phyloP scores from a whole-genome alignment of 2,888 invertebrate species.

The Thymelicus sylvestris region DNA sequence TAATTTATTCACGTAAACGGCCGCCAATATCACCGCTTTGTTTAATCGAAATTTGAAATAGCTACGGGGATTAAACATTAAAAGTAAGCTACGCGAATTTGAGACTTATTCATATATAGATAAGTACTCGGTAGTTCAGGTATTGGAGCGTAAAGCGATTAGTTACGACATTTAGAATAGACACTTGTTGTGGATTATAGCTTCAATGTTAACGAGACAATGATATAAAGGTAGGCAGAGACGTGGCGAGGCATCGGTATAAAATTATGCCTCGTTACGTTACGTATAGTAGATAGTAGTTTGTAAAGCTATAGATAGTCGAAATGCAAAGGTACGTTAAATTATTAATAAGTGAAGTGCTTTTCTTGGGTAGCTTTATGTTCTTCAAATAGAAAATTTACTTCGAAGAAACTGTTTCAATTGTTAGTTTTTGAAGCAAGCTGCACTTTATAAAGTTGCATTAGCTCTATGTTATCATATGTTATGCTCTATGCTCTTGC shows the following conservation, averaged over 20 bases:
- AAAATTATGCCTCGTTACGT: too few relatives aligned
- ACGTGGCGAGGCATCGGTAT: not conserved
- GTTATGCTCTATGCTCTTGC: too few relatives aligned
- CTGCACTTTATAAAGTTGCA: too few relatives aligned
- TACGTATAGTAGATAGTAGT: too few relatives aligned
- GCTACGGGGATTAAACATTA: conserved; percentile 24
- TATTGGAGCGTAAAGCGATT: conserved; percentile 27
- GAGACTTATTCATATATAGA: not conserved
- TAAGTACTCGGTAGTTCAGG: conserved; percentile 12
- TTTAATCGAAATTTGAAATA: conserved; percentile 28
- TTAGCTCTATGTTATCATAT: too few relatives aligned
- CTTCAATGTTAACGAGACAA: conserved; percentile 25
- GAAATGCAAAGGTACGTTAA: too few relatives aligned
- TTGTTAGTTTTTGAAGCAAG: too few relatives aligned
- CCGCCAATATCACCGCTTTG: conserved; percentile 20
- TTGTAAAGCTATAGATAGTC: too few relatives aligned
- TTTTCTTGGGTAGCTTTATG: too few relatives aligned
- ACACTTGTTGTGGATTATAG: conserved; percentile 33
- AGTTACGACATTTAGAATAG: conserved; percentile 29
- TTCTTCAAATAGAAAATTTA: too few relatives aligned
- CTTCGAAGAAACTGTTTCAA: too few relatives aligned
- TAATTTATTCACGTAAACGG: conserved; percentile 17
- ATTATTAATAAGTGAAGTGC: too few relatives aligned
- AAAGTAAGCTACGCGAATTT: not conserved
- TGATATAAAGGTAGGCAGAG: not conserved